Conservation (phyloP, 2,888 invertebrate species). For the Melipona beecheii region DNA sequence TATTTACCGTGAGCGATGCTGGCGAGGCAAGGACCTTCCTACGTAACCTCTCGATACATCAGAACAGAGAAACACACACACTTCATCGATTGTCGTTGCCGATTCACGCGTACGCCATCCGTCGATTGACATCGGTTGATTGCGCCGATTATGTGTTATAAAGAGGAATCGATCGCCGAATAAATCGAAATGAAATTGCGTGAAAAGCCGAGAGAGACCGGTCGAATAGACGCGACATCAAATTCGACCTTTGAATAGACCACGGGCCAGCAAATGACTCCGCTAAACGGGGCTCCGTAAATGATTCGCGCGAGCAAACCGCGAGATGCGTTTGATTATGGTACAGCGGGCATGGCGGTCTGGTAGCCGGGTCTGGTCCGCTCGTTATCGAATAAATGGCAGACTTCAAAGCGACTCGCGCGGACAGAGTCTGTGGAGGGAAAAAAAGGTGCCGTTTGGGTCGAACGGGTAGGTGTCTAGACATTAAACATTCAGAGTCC, state of each 20-base stretch:
- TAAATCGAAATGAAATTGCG: too few relatives aligned
- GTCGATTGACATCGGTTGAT: too few relatives aligned
- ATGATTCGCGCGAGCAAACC: not conserved
- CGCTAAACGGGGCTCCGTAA: not conserved
- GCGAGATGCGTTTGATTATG: slow-evolving; percentile 33
- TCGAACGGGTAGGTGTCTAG: slow-evolving; percentile 48
- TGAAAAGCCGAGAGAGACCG: too few relatives aligned
- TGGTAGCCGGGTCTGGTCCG: not conserved
- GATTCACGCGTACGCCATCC: too few relatives aligned
- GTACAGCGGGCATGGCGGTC: not conserved
- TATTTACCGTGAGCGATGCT: slow-evolving; percentile 75
- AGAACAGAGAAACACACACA: not conserved
- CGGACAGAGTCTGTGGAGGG: too few relatives aligned
- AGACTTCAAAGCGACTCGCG: not conserved
- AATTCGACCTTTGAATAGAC: not conserved
- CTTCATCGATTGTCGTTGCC: too few relatives aligned
- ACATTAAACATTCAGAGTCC: slow-evolving; percentile 70
- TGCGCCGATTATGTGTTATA: too few relatives aligned
- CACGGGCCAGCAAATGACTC: not conserved
- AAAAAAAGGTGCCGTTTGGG: not conserved
- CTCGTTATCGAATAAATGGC: slow-evolving; percentile 37
- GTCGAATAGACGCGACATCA: not conserved
- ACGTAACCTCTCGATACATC: slow-evolving; percentile 34
- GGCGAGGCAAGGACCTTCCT: slow-evolving; percentile 58
- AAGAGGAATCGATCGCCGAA: too few relatives aligned